Base-by-base conservation (phyloP, 1,140 invertebrate species). In the Diorhabda elongata region DNA sequence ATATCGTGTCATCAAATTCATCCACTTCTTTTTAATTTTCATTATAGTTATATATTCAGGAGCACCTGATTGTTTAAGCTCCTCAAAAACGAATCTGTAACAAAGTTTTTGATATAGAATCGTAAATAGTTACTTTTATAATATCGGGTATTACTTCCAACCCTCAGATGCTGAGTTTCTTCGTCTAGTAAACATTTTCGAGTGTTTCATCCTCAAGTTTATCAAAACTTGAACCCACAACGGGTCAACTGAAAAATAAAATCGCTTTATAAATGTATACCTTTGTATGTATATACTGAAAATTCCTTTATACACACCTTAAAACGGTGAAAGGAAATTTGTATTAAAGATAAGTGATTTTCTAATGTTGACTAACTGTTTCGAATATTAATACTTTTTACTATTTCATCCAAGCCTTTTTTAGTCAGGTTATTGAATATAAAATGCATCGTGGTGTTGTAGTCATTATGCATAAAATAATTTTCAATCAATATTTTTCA, bases 21-120 rank as follows among this genome's bases (percentile, higher is more conserved):
- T 74, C 73, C 73, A 74, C 45, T 74, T 74, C 57, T 74, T 74
- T 60, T 74, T 74, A 45, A 74, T 69, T 60, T 72, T 74, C 6
- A 62, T 62, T 44, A 70, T 42, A 3, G 73, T 69, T 42, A 74
- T 63, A 44, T 67, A 65, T 9, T 60, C 8, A 7, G 73, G 73
- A 6, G 73, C 73, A n/a, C 73, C 73, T 5, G 69, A 52, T n/a
- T 74, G 65, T 11, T 69, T 66, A 61, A 74, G 64, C 66, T 74
- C 70, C 3, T 68, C 67, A 26, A 62, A 72, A 52, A 71, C 71
- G 42, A 66, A 64, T 47, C 70, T 71, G 63, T 59, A 69, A 63
- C 6, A 52, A 58, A n/a, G 2, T 26, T 61, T 42, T 45, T 43
- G 58, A 26, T 26, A 3, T 45, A 67, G 41, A 6, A 58, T 1